Base-by-base conservation (phyloP, 2,113 vertebrate species). In the Menura novaehollandiae region DNA sequence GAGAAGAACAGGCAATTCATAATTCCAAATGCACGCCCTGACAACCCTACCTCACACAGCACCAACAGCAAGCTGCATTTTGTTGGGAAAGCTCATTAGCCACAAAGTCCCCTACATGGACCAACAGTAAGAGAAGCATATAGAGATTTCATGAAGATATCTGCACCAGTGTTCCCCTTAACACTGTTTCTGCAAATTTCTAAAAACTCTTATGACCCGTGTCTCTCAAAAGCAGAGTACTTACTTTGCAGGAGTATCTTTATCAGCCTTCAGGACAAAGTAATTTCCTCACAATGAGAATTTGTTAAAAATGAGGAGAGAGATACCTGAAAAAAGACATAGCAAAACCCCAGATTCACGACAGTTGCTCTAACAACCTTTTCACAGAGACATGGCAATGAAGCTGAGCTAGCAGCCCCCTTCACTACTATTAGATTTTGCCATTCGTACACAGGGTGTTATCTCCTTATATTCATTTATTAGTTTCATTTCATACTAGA, bases 61-160 rank as follows among this genome's bases (percentile, higher is more conserved):
- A 82, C 20, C 21, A 66, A 41, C 6, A 83, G 21, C n/a, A 75
- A 71, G 20, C 13, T 75, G 15, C 51, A 33, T 52, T 52, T 49
- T 86, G 10, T 28, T 75, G 21, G 32, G 24, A 41, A 91, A 86
- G 18, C 11, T 79, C 53, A 11, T 69, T 13, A 75, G 32, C 22
- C n/a, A 62, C 46, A 15, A 74, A 39, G 17, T 26, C 10, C 55
- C 33, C 44, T 7, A 37, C 12, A 58, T 0, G 63, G 30, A 56
- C 4, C 23, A 78, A 47, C 11, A 58, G 30, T 52, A 69, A 35
- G 30, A 89, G 12, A 78, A 75, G 27, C 0, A 0, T 7, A n/a
- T 0, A 0, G 13, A 86, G 18, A 39, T 20, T 74, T 43, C 0
- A 0, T 49, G 43, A 74, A 37, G 60, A 79, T 23, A 6, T 9